A percentile compares a stretch with the other conserved stretches of the same genome.
Evolutionary conservation across 37 sponge, comb jelly and placozoan genomes (phyloP).

Genomic region (Halisarca cf. caerulea): DNA sequence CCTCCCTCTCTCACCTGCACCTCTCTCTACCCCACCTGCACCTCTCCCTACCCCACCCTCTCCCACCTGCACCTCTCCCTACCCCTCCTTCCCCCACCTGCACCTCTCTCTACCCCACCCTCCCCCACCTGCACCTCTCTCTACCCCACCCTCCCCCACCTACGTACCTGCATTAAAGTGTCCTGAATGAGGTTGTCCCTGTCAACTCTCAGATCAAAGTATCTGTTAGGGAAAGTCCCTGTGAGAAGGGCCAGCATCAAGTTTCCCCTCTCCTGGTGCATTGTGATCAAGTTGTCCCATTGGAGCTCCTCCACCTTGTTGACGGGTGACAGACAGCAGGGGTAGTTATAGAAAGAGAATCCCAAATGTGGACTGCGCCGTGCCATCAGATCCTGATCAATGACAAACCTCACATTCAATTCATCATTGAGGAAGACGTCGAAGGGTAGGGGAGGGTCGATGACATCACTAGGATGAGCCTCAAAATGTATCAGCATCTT

Average conservation of each 20-base stretch:
- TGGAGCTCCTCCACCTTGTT: constrained; percentile 84
- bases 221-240: constrained; percentile 52
- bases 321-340: constrained; percentile 78
- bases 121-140: not conserved
- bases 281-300: constrained; percentile 74
- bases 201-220: constrained; percentile 71
- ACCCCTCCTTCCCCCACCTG: too few species aligned
- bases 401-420: constrained; percentile 62
- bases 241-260: constrained; percentile 65
- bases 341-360: constrained; percentile 81
- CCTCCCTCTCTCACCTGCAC: too few species aligned
- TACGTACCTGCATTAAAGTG: constrained; percentile 78
- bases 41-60: too few species aligned
- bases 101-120: too few species aligned
- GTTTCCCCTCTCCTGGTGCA: constrained; percentile 67
- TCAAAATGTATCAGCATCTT: constrained; percentile 27
- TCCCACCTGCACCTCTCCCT: not conserved
- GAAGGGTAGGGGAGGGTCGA: constrained; percentile 43
- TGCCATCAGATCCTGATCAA: constrained; percentile 52
- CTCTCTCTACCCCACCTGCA: too few species aligned
- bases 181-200: constrained; percentile 79
- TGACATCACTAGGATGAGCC: constrained; percentile 66
- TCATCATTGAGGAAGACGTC: constrained; percentile 82
- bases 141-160: not conserved
- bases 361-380: not conserved